Conservation (phyloP, 2,888 invertebrate genomes). For the Drosophila atroscutellata region DNA sequence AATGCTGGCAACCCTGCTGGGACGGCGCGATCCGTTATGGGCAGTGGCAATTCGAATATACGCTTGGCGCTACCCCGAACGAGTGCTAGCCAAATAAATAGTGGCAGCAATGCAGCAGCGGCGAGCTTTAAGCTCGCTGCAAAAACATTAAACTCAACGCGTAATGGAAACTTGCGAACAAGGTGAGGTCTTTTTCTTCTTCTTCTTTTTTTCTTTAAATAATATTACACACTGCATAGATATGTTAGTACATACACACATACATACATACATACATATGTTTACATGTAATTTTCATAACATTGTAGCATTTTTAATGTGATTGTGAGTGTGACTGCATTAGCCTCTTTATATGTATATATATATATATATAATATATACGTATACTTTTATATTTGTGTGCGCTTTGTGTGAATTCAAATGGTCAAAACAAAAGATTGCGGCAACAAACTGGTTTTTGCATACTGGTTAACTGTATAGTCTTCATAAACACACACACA, state of each 20-base stretch:
- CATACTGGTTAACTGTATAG: conserved; percentile 49
- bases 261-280: conserved; percentile 3
- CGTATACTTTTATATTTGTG: conserved; percentile 21
- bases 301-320: neutral
- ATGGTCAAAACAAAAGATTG: conserved; percentile 70
- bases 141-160: conserved; percentile 83
- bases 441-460: conserved; percentile 69
- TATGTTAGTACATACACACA: conserved; percentile 9
- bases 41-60: conserved; percentile 84
- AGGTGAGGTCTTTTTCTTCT: conserved; percentile 81
- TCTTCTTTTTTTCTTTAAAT: neutral
- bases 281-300: conserved; percentile 19
- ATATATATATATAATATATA: conserved; percentile 7
- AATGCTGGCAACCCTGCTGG: conserved; percentile 63
- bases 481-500: conserved; percentile 27
- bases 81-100: conserved; percentile 86
- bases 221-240: conserved; percentile 2
- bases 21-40: conserved; percentile 75
- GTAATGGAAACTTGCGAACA: conserved; percentile 84
- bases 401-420: conserved; percentile 57
- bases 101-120: conserved; percentile 65
- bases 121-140: conserved; percentile 81
- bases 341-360: conserved; percentile 15
- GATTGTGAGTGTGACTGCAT: conserved; percentile 34
- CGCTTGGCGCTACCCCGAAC: conserved; percentile 86